These are phyloP conservation scores for Cataglyphis cursor DNA, from an alignment of 2,888 invertebrate genomes.

Conservation along the genomic window DNA sequence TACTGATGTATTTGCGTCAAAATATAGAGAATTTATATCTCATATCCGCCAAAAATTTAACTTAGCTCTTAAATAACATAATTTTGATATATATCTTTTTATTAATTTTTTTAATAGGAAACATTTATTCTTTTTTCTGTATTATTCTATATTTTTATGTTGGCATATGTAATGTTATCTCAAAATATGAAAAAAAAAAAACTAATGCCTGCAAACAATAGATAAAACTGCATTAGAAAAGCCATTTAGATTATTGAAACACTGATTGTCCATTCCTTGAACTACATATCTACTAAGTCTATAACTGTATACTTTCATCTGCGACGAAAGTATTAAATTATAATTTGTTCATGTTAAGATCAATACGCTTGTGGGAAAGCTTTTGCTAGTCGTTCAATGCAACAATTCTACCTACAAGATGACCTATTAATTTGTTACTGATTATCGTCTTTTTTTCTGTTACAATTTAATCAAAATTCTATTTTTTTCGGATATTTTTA, in stretches of 20 bases:
- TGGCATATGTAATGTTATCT: neutral
- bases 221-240: neutral
- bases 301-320: neutral
- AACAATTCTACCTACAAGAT: neutral
- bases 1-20: neutral
- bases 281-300: neutral
- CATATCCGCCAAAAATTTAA: neutral
- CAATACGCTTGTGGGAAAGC: neutral
- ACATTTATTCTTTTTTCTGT: neutral
- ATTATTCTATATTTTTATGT: neutral
- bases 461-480: neutral
- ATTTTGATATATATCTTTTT: neutral
- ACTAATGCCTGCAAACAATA: too few relatives aligned
- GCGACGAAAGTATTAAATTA: conserved; percentile 15
- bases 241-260: neutral
- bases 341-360: neutral
- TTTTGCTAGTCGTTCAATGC: neutral
- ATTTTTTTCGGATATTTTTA: neutral
- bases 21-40: neutral
- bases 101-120: neutral
- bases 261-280: neutral
- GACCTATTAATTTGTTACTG: conserved; percentile 15
- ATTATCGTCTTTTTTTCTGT: neutral
- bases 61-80: too few relatives aligned
- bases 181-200: neutral